These are phyloP conservation scores for Apocrypta bakeri DNA, from an alignment of 1,140 invertebrate species.

Conservation along the genomic window DNA sequence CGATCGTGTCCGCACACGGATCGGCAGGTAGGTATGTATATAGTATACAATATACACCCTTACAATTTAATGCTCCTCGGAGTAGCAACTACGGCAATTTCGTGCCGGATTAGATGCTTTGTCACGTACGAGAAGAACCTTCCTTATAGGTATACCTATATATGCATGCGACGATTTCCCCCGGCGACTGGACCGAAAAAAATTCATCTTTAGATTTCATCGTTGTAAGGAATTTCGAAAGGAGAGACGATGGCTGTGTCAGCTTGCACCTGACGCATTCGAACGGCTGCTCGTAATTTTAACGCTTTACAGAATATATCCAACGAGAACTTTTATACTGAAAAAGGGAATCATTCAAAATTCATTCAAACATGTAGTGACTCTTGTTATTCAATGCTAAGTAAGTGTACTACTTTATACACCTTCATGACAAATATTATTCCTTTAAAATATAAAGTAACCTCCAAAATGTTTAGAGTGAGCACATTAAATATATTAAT, in stretches of 20 bases:
- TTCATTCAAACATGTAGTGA: too few species aligned
- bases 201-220: neutral
- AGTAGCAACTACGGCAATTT: neutral
- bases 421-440: too few species aligned
- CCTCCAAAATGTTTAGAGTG: too few species aligned
- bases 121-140: neutral
- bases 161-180: too few species aligned
- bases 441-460: too few species aligned
- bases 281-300: conserved; percentile 14
- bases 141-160: neutral
- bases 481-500: too few species aligned
- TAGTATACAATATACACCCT: neutral
- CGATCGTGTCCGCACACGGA: conserved; percentile 10
- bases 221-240: neutral
- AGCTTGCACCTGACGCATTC: conserved; percentile 13
- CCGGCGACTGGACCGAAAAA: too few species aligned
- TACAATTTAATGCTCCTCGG: conserved; percentile 12
- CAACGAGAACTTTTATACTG: neutral
- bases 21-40: conserved; percentile 1
- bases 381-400: too few species aligned
- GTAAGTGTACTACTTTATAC: too few species aligned
- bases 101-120: conserved; percentile 22
- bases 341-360: neutral
- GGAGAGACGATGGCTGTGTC: neutral
- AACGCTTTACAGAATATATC: neutral